Conservation (phyloP, 2,113 vertebrate species). For the Bufo bufo region DNA sequence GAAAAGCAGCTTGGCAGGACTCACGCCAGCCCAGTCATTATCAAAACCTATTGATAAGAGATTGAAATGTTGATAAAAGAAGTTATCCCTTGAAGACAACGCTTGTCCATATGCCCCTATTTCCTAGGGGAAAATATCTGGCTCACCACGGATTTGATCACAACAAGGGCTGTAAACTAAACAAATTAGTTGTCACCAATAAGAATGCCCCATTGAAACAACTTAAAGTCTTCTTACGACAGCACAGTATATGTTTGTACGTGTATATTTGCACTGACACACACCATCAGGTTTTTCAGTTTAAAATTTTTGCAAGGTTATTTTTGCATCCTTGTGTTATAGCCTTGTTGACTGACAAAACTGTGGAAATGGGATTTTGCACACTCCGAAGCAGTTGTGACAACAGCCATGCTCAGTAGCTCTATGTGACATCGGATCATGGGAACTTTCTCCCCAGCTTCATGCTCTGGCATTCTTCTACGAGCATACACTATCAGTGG, state of each 20-base stretch:
- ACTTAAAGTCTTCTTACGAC: too few species aligned
- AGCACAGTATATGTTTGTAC: background rate
- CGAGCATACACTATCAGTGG: background rate
- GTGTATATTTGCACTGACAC: background rate
- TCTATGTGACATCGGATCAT: background rate
- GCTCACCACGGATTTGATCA: too few species aligned
- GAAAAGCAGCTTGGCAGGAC: background rate
- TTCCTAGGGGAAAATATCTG: too few species aligned
- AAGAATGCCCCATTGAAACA: too few species aligned
- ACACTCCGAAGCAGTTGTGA: background rate
- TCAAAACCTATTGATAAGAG: background rate
- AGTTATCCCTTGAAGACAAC: background rate
- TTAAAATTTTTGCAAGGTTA: background rate
- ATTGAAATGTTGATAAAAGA: background rate
- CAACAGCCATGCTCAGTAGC: background rate
- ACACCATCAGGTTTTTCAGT: background rate
- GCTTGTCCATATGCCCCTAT: background rate
- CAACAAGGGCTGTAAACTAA: too few species aligned
- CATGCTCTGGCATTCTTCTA: background rate
- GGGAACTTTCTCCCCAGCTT: background rate
- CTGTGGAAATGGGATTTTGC: background rate
- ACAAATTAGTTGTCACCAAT: too few species aligned
- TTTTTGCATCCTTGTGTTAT: background rate
- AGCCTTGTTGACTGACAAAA: too few species aligned
- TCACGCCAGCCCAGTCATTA: background rate